Base-by-base conservation (phyloP, 2,797 vertebrate species). In the Arrhamphus sclerolepis region DNA sequence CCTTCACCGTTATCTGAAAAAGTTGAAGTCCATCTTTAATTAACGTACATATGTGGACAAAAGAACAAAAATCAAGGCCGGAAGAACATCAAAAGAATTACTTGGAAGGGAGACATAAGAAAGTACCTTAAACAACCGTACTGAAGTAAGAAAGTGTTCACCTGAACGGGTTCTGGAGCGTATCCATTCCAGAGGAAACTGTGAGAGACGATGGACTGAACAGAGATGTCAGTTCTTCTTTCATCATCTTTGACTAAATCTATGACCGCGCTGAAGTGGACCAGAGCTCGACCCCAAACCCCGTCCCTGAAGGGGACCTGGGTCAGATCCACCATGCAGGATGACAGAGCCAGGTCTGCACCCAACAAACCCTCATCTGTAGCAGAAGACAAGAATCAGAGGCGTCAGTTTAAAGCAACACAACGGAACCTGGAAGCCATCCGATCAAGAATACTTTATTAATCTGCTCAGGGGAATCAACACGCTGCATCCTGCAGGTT, bases 141-240 rank as follows among this genome's bases (percentile, higher is more conserved):
- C n/a, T n/a, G n/a, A n/a, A n/a, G n/a, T n/a, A n/a, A 13, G 20
- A 8, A 21, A 5, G 13, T 1, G 0, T 62, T 64, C 69, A 97
- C 96, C 95, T 94, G 91, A 18, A 86, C 79, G 6, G 89, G 85
- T 63, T 93, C 91, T 54, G 95, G 93, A 3, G 80, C 59, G 55
- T 97, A 97, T 67, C 89, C 91, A 20, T 90, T 95, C 96, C 96
- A 97, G 24, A 97, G 85, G 56, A 95, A 94, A 55, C 91, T 91
- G 3, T 88, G 76, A 39, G 89, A 92, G 70, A 83, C 62, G 55
- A 96, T 77, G n/a, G 95, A 90, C 69, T 92, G 71, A 0, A 93
- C 80, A 1, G 65, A 77, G 72, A 97, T 92, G 56, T 81, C 77
- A 34, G 94, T 94, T 17, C 81, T 82, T 85, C 93, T 92, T 34